phyloP scores from a whole-genome alignment of 2,113 vertebrate species.

The Empidonax traillii region DNA sequence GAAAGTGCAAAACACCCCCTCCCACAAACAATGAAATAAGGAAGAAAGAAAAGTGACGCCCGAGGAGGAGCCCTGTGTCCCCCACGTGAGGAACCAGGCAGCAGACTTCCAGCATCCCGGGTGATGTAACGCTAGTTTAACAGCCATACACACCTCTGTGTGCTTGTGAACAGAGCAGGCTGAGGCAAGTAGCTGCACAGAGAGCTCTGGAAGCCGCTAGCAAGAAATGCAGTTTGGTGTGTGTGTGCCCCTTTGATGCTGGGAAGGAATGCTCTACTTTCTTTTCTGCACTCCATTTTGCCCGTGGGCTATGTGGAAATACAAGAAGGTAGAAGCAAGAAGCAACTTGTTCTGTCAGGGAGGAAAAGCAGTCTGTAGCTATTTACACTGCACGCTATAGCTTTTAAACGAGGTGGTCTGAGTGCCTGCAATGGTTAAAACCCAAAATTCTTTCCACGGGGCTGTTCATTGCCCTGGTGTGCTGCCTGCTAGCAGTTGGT shows the following conservation, averaged over 20 bases:
- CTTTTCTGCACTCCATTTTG: neutral
- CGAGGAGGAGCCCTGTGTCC: neutral
- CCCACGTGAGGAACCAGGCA: neutral
- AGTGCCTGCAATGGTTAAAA: neutral
- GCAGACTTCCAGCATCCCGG: slow-evolving; percentile 37
- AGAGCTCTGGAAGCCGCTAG: neutral
- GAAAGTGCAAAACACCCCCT: neutral
- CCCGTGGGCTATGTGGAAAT: slow-evolving; percentile 23
- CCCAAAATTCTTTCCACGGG: neutral
- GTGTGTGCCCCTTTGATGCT: slow-evolving; percentile 5
- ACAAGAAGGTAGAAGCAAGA: slow-evolving; percentile 30
- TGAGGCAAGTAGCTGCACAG: neutral
- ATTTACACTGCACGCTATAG: neutral
- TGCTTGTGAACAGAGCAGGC: neutral
- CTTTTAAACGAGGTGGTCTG: neutral
- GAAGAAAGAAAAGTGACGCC: slow-evolving; percentile 18
- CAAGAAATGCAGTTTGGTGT: neutral
- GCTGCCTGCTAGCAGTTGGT: neutral
- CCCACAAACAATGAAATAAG: neutral
- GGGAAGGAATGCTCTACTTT: slow-evolving; percentile 1
- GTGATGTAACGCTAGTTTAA: slow-evolving; percentile 24
- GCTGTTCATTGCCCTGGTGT: neutral
- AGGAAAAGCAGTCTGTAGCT: neutral
- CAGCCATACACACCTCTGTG: neutral
- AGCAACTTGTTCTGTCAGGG: neutral